phyloP scores from a whole-genome alignment of 2,888 invertebrate genomes.

The Aleiodes leptofemur region DNA sequence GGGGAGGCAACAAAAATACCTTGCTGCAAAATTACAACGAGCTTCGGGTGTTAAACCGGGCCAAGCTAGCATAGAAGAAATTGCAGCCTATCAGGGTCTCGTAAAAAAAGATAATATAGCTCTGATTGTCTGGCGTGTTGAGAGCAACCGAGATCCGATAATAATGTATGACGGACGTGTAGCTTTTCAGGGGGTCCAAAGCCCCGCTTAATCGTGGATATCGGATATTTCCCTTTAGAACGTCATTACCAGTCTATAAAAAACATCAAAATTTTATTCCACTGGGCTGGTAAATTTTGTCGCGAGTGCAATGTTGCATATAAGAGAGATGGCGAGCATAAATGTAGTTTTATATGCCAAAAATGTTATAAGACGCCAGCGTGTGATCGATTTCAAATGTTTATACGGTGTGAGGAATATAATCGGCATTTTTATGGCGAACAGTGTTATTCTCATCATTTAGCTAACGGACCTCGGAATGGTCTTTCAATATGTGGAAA shows the following conservation, averaged over 20 bases:
- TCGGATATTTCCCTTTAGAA: not conserved
- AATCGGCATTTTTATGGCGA: constrained; percentile 4
- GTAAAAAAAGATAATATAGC: not conserved
- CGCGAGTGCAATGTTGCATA: not conserved
- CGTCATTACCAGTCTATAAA: not conserved
- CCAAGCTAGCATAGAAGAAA: too few relatives aligned
- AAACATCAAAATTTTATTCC: not conserved
- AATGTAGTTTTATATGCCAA: not conserved
- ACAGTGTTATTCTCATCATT: not conserved
- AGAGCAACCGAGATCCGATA: too few relatives aligned
- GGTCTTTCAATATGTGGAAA: not conserved
- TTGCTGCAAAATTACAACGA: too few relatives aligned
- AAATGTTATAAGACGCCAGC: not conserved
- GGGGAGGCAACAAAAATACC: too few relatives aligned
- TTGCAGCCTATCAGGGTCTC: too few relatives aligned
- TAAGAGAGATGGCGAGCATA: not conserved
- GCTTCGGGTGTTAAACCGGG: too few relatives aligned
- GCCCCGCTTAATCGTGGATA: not conserved
- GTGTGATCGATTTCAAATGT: not conserved
- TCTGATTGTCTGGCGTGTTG: too few relatives aligned
- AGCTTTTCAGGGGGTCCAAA: too few relatives aligned
- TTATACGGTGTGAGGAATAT: not conserved
- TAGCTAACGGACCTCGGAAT: not conserved
- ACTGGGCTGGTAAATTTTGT: not conserved
- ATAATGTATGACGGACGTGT: too few relatives aligned